A percentile compares a stretch with the other conserved stretches of the same genome.
Evolutionary conservation across 2,888 invertebrate genomes (phyloP).

Genomic region (Anodontia alba): DNA sequence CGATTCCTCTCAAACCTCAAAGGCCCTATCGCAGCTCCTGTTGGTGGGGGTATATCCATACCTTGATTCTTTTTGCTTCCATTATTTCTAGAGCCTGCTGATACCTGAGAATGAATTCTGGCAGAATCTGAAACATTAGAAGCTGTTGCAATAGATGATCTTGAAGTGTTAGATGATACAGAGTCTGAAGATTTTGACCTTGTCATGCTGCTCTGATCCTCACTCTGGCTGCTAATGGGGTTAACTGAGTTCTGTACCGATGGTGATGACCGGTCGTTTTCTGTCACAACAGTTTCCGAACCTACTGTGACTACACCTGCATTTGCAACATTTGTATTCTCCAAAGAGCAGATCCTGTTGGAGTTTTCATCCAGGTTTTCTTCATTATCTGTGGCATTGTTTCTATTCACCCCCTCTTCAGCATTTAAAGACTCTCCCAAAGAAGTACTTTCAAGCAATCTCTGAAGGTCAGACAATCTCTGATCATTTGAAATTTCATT

Average conservation of each 20-base stretch:
- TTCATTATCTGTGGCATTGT: background rate
- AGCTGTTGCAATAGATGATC: background rate
- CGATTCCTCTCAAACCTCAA: slow-evolving; percentile 69
- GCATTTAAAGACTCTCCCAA: background rate
- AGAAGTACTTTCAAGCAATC: background rate
- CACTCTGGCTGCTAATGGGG: background rate
- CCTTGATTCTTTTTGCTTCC: background rate
- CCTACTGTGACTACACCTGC: background rate
- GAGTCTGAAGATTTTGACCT: background rate
- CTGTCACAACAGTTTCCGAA: background rate
- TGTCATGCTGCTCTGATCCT: background rate
- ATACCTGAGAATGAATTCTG: background rate
- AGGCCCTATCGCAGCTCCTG: slow-evolving; percentile 53
- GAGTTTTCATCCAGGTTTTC: background rate
- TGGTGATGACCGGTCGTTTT: background rate
- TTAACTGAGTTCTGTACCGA: background rate
- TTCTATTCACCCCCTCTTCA: background rate
- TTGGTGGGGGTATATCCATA: slow-evolving; percentile 43
- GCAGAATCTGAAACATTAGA: background rate
- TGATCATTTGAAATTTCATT: background rate
- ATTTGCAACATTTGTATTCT: background rate
- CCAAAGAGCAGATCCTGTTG: background rate
- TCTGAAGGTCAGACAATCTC: background rate
- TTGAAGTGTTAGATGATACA: background rate
- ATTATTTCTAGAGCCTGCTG: background rate